Evolutionary conservation across 2,888 invertebrate species (phyloP), one percentile per base, ranked within the genome.

Genomic region (Melanargia galathea): DNA sequence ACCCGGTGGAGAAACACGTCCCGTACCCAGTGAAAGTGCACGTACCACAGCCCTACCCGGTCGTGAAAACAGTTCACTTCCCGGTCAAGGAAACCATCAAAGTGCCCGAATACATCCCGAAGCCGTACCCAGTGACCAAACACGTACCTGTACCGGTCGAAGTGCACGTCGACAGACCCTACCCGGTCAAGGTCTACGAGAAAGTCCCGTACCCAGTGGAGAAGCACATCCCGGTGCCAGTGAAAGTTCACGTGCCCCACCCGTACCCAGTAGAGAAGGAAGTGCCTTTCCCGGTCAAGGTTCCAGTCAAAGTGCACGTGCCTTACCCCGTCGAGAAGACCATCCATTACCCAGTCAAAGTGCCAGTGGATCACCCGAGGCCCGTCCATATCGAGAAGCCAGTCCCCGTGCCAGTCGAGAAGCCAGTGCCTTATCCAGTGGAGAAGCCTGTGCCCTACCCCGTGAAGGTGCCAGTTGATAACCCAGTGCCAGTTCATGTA

Each of bases 301-400:
- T 95, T 5, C 93, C 94, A 63, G 95, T 95, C 63, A 94, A 94
- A 74, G 93, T 95, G 51, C 92, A 93, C 59, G 95, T 95, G 66
- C 96, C 95, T 13, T 95, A 93, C 84, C 95, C 95, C 54, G 96
- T 96, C 20, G 94, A 95, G 76, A 95, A 95, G 77, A 92, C 93
- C 66, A 87, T 96, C 51, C 95, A 94, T 69, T 94, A 94, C 75
- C 94, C 95, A 65, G 95, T 96, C 0, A 92, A 93, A 72, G 95
- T 95, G 1, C 93, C 88, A 54, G 93, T 95, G 8, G 95, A 95
- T 76, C 83, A 92, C 71, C 95, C 95, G 8, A 93, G 94, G 54
- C 94, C 95, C 49, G 94, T 95, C 3, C 93, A 93, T 70, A 89
- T 94, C 2, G 93, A 93, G 4, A 93, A 95, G 76, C 95, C 94